Evolutionary conservation across 2,888 invertebrate species (phyloP), one percentile per base, ranked within the genome.

Genomic region (Lepeophtheirus nordmannii): DNA sequence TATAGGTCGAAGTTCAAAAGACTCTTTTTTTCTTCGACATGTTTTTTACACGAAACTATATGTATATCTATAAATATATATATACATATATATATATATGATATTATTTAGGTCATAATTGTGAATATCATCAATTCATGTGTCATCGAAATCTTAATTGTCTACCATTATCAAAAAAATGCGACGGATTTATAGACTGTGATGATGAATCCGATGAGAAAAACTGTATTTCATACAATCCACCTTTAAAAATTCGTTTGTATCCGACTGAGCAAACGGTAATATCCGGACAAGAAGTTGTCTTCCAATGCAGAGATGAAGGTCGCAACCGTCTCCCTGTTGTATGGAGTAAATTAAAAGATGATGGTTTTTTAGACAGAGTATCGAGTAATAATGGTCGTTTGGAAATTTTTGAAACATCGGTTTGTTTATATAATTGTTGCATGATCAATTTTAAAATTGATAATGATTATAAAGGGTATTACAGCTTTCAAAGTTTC

Each of bases 271-370:
- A 82, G 39, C 89, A 90, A 76, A 82, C 81, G 59, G 85, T 89
- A 69, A 85, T 87, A 82, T 84, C 69, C 90, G 93, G 88, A 75
- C 85, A 87, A 57, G 91, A 92, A 76, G 92, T 92, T 53, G 89
- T 91, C 41, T 89, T 93, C 81, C 86, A 86, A 77, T 94, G 94
- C 74, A 85, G 91, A 70, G 91, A 92, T 73, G 89, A 89, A 76
- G 89, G 93, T n/a, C 82, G 82, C 0, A 74, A 81, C 0, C 80
- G 90, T 66, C 85, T 86, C 3, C 80, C 80, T 63, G 88, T 92
- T 8, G 81, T 81, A 41, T 89, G 89, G 87, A 74, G 82, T 0
- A 81, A 86, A 65, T 85, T 83, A 59, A 83, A 84, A 64, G 84
- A 85, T 39, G 77, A 80, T 66, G 83, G 85, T 0, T 75, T 93